Percentiles rank a stretch among this genome's conserved stretches.
Evolutionary conservation across 30 jellyfish, hydroid and myxozoan genomes (phyloP).

Genomic region (Cassiopea andromeda): DNA sequence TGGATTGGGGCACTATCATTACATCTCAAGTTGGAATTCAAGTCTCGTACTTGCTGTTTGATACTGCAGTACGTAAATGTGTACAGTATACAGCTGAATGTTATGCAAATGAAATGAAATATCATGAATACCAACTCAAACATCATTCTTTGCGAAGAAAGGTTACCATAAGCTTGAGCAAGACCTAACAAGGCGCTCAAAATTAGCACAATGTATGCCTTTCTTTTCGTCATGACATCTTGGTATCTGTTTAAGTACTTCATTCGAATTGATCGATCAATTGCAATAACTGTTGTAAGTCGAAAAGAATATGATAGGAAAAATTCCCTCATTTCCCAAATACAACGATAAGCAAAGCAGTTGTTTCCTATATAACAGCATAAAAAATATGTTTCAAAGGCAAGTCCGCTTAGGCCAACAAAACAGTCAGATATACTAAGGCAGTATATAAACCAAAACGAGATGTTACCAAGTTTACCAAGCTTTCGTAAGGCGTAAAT

Average conservation of each 20-base stretch:
- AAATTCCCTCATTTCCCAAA: not conserved
- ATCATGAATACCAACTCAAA: not conserved
- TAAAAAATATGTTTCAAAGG: not conserved
- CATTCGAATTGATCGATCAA: slow-evolving; percentile 54
- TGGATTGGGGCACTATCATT: not conserved
- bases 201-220: slow-evolving; percentile 1
- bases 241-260: slow-evolving; percentile 11
- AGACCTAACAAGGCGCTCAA: not conserved
- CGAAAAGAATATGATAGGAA: slow-evolving; percentile 17
- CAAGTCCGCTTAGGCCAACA: slow-evolving; percentile 25
- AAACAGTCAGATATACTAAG: slow-evolving; percentile 39
- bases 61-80: not conserved
- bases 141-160: not conserved
- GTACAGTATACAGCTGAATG: not conserved
- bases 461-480: slow-evolving; percentile 3
- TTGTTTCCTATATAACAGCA: not conserved
- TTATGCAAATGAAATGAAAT: not conserved
- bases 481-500: slow-evolving; percentile 27
- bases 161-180: not conserved
- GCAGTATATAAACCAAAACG: slow-evolving; percentile 20
- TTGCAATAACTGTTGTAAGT: slow-evolving; percentile 14
- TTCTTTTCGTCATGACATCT: slow-evolving; percentile 18
- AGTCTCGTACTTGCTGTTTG: not conserved
- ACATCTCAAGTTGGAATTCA: not conserved
- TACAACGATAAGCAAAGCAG: not conserved